A percentile compares a stretch with the other conserved stretches of the same genome.
Evolutionary conservation across 2,888 invertebrate species (phyloP).

Genomic region (Heteropelma amictum): DNA sequence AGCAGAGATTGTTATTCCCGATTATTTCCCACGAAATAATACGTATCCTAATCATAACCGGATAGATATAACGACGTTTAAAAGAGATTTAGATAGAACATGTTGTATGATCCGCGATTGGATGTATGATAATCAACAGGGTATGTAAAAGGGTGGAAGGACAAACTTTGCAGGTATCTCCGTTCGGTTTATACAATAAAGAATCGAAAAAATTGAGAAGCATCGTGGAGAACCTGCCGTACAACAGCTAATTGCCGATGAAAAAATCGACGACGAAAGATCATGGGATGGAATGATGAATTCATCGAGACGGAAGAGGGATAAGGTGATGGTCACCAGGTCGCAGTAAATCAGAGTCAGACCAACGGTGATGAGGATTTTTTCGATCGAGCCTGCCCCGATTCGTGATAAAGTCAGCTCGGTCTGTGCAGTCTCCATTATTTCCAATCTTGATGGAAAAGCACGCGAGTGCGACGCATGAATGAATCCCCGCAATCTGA

Average conservation of each 20-base stretch:
- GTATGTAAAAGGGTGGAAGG: neutral
- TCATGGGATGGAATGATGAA: constrained; percentile 38
- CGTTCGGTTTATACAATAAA: neutral
- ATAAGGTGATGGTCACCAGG: constrained; percentile 16
- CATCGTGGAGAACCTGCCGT: constrained; percentile 1
- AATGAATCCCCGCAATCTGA: constrained; percentile 2
- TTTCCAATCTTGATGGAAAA: constrained; percentile 20
- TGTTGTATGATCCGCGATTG: constrained; percentile 2
- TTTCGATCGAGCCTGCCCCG: neutral
- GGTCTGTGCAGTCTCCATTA: neutral
- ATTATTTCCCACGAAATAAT: constrained; percentile 16
- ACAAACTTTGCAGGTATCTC: neutral
- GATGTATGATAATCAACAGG: neutral
- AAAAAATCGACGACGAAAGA: neutral
- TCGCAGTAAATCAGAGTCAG: constrained; percentile 1
- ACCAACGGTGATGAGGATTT: constrained; percentile 31
- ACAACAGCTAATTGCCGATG: neutral
- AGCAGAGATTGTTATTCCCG: constrained; percentile 44
- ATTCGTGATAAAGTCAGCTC: constrained; percentile 4
- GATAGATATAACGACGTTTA: constrained; percentile 5
- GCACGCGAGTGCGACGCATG: neutral
- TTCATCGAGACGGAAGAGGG: constrained; percentile 8
- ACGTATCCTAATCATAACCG: constrained; percentile 20
- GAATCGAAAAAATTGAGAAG: neutral
- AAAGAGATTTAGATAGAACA: constrained; percentile 14